phyloP scores from a whole-genome alignment of 2,888 invertebrate genomes.

The Creontiades dilutus region DNA sequence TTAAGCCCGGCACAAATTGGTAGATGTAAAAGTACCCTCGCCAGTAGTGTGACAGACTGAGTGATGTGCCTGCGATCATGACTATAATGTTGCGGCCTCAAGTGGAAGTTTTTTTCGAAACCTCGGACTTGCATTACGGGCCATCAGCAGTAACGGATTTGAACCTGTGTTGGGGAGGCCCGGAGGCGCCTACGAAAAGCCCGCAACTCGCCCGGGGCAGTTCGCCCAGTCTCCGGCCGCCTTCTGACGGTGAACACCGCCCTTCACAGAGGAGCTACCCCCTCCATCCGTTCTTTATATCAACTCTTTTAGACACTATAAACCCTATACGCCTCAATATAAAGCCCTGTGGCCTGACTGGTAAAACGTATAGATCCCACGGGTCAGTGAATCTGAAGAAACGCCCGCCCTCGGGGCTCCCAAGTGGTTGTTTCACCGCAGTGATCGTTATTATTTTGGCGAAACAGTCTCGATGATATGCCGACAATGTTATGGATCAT shows the following conservation, averaged over 20 bases:
- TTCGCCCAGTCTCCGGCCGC: conserved; percentile 27
- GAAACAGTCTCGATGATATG: conserved; percentile 25
- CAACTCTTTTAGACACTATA: neutral
- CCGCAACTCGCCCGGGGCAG: neutral
- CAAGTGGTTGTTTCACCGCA: neutral
- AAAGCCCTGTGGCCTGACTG: neutral
- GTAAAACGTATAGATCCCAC: conserved; percentile 10
- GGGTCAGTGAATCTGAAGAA: conserved; percentile 32
- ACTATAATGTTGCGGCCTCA: conserved; percentile 46
- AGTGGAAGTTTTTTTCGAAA: conserved; percentile 5
- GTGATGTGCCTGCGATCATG: conserved; percentile 42
- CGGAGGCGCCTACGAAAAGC: neutral
- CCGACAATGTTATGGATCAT: conserved; percentile 7
- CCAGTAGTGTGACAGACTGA: conserved; percentile 52
- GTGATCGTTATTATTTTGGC: conserved; percentile 5
- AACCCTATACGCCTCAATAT: conserved; percentile 22
- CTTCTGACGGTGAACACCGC: conserved; percentile 20
- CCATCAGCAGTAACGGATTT: too few relatives aligned
- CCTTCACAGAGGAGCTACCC: neutral
- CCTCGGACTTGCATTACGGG: too few relatives aligned
- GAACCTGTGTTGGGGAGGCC: conserved; percentile 25
- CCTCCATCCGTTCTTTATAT: neutral
- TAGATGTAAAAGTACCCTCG: neutral
- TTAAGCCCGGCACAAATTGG: too few relatives aligned
- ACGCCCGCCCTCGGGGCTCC: neutral